Conservation (phyloP, 1,140 invertebrate species). For the Homalodisca vitripennis region DNA sequence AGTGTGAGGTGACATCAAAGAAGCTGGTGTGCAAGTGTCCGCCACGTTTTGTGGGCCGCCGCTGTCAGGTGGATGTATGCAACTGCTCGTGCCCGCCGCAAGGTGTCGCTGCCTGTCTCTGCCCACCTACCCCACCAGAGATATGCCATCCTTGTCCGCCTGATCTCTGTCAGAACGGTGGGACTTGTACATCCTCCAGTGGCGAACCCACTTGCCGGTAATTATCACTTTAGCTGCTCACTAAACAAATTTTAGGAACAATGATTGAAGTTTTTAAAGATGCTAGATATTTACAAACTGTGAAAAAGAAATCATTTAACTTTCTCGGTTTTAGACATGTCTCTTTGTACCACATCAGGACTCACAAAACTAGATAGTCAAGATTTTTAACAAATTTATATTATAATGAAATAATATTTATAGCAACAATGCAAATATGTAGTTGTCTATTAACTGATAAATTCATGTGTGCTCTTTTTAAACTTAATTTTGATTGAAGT, state of each 20-base stretch:
- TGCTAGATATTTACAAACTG: too few species aligned
- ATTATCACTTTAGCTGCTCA: slow-evolving; percentile 23
- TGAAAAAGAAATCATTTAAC: too few species aligned
- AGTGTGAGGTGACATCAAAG: slow-evolving; percentile 45
- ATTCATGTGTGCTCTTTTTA: too few species aligned
- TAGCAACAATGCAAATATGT: too few species aligned
- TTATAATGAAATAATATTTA: too few species aligned
- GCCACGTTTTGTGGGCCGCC: slow-evolving; percentile 47
- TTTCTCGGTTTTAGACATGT: too few species aligned
- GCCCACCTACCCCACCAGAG: slow-evolving; percentile 34
- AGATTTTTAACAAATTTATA: too few species aligned
- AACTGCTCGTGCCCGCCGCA: slow-evolving; percentile 46
- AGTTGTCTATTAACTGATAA: too few species aligned
- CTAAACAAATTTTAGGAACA: background rate
- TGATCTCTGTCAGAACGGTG: slow-evolving; percentile 50
- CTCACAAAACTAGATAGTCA: too few species aligned
- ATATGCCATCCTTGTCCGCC: slow-evolving; percentile 38
- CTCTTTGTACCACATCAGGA: too few species aligned
- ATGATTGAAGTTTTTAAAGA: background rate
- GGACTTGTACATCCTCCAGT: slow-evolving; percentile 47
- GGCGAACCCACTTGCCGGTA: slow-evolving; percentile 48
- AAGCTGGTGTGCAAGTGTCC: slow-evolving; percentile 50
- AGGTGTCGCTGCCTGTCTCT: slow-evolving; percentile 41
- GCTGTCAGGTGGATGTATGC: slow-evolving; percentile 50
- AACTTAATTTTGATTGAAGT: too few species aligned